Evolutionary conservation across 1,140 invertebrate species (phyloP), one percentile per base, ranked within the genome.

Genomic region (Tetramorium alpestre): DNA sequence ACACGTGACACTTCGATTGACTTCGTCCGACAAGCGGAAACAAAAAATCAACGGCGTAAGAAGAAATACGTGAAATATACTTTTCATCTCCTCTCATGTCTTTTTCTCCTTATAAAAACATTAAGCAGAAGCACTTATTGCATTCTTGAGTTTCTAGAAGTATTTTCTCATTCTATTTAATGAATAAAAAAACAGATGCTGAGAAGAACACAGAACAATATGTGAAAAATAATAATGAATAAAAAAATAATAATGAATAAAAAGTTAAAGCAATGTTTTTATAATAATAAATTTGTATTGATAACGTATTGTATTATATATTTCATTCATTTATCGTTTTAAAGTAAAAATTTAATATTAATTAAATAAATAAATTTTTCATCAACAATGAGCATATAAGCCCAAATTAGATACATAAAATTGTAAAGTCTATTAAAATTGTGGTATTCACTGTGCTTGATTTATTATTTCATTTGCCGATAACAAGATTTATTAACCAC

Each of bases 11-110:
- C 18, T 67, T 38, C 49, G 41, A 65, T 70, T 72, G 51, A 58
- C 38, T 76, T 72, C 49, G 51, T 33, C 25, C 18, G 77, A 69
- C 28, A 73, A 89, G 65, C 60, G 77, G 85, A 89, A 90, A 70
- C 80, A 69, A 78, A 89, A 84, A 80, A 78, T 69, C 41, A 47
- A 11, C 22, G 25, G 38, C 11, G 33, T 44, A 25, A 65, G 47
- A 44, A 38, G 47, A 49, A 65, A 80, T 44, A 28, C 41, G 4
- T n/a, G 16, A 28, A 18, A 60, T 22, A 11, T 28, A 64, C 47
- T n/a, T 25, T 38, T 60, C 56, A 44, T 54, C 25, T 64, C 4
- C 1, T n/a, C 5, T 47, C 25, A 18, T 33, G 1, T 49, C 16
- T n/a, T 13, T 18, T 60, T 38, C 16, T 51, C 5, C n/a, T 58